Evolutionary conservation across 2,797 vertebrate genomes (phyloP), one percentile per base, ranked within the genome.

Genomic region (Danio tinwini): DNA sequence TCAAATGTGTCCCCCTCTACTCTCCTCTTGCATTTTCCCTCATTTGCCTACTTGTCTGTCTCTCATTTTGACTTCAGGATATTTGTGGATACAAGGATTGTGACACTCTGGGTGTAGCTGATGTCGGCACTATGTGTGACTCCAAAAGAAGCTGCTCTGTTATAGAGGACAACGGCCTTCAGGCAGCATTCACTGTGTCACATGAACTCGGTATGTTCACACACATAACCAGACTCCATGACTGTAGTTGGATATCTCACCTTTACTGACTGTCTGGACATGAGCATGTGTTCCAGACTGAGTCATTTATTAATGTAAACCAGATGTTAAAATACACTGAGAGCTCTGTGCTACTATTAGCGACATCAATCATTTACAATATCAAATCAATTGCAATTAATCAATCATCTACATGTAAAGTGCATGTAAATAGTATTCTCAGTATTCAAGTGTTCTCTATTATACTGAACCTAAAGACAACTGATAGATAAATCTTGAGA

Each of bases 91-190:
- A 96, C 61, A 93, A 95, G 37, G 95, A 94, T 85, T 99, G 98
- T 1, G 94, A 97, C 87, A 98, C 98, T 0, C 86, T 98, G 76
- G 98, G 97, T 0, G 94, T 98, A 85, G 96, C 98, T 0, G 97
- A 98, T 1, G 95, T 96, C 0, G 97, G 97, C 81, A 98, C 97
- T 19, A 97, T 99, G 94, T 99, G 98, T 0, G 96, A 98, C 82
- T 94, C 95, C 67, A 96, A 95, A 90, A 96, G 96, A 88, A 99
- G 98, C 93, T 99, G 98, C 88, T 97, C 96, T 0, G 97, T 98
- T 64, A 96, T 98, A 0, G 96, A 98, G 88, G 98, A 99, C 7
- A 96, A 96, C 80, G 98, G 98, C 2, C 93, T 99, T 70, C 97
- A 98, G 83, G 95, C 97, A 0, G 95, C 96, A 79, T 98, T 98